phyloP scores from a whole-genome alignment of 2,113 vertebrate species.

The Tautogolabrus adspersus region DNA sequence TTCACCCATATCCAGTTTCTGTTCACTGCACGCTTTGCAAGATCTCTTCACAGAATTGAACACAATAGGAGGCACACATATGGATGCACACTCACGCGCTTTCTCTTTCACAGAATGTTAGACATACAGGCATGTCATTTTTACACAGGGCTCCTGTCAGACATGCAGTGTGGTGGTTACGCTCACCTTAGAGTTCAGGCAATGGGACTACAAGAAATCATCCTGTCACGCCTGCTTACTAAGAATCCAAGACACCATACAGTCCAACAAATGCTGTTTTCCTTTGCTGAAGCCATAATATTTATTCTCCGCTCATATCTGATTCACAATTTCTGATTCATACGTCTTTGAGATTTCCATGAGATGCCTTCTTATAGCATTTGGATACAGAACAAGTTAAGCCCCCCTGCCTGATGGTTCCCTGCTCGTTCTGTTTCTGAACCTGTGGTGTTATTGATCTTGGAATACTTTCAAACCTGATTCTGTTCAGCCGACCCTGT shows the following conservation, averaged over 20 bases:
- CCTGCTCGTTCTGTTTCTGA: slow-evolving; percentile 57
- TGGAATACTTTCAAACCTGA: slow-evolving; percentile 66
- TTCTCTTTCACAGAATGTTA: slow-evolving; percentile 4
- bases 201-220: slow-evolving; percentile 5
- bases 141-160: slow-evolving; percentile 46
- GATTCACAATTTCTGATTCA: slow-evolving; percentile 40
- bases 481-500: slow-evolving; percentile 57
- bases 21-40: slow-evolving; percentile 21
- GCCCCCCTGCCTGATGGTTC: slow-evolving; percentile 4
- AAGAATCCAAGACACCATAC: slow-evolving; percentile 29
- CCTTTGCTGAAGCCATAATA: slow-evolving; percentile 31
- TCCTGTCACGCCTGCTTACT: slow-evolving; percentile 34
- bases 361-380: slow-evolving; percentile 50
- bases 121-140: slow-evolving; percentile 34
- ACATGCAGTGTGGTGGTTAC: slow-evolving; percentile 40
- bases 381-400: slow-evolving; percentile 43
- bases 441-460: slow-evolving; percentile 74
- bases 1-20: slow-evolving; percentile 58
- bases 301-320: slow-evolving; percentile 54
- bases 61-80: slow-evolving; percentile 24
- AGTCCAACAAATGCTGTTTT: slow-evolving; percentile 31
- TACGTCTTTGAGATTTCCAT: slow-evolving; percentile 46
- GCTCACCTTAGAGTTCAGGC: slow-evolving; percentile 22
- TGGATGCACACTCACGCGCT: slow-evolving; percentile 19
- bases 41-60: slow-evolving; percentile 26